phyloP scores from a whole-genome alignment of 2,113 vertebrate species.

The Oncorhynchus kisutch region DNA sequence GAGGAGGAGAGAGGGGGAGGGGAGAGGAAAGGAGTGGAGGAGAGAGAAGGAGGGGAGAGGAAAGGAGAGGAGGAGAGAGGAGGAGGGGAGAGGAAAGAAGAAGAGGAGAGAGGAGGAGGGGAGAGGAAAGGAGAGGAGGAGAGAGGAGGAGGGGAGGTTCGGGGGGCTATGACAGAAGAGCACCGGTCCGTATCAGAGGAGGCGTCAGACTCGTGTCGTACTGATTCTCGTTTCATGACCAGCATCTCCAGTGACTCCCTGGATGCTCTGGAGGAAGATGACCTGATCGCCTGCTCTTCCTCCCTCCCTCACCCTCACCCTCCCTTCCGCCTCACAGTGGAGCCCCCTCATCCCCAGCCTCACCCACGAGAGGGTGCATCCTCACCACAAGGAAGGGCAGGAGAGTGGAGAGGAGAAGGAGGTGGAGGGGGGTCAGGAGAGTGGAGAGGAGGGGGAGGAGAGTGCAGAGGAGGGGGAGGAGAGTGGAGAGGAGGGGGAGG shows the following conservation, averaged over 20 bases:
- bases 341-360: background rate
- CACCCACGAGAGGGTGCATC: background rate
- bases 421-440: background rate
- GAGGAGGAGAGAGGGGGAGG: background rate
- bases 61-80: background rate
- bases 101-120: background rate
- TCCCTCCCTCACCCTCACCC: constrained; percentile 64
- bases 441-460: constrained; percentile 10
- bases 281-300: constrained; percentile 79
- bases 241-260: constrained; percentile 91
- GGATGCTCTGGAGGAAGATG: constrained; percentile 88
- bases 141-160: constrained; percentile 13
- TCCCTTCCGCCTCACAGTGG: constrained; percentile 24
- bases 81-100: background rate
- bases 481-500: background rate
- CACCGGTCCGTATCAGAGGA: constrained; percentile 70
- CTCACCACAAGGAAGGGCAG: background rate
- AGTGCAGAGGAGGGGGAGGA: no score
- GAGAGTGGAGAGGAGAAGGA: constrained; percentile 8
- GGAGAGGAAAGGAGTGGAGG: background rate
- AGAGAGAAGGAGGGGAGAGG: background rate
- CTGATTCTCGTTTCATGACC: constrained; percentile 73
- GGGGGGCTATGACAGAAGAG: constrained; percentile 35
- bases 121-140: background rate
- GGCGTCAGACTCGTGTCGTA: constrained; percentile 84